Base-by-base conservation (phyloP, 2,113 vertebrate species). In the Pantherophis guttatus region DNA sequence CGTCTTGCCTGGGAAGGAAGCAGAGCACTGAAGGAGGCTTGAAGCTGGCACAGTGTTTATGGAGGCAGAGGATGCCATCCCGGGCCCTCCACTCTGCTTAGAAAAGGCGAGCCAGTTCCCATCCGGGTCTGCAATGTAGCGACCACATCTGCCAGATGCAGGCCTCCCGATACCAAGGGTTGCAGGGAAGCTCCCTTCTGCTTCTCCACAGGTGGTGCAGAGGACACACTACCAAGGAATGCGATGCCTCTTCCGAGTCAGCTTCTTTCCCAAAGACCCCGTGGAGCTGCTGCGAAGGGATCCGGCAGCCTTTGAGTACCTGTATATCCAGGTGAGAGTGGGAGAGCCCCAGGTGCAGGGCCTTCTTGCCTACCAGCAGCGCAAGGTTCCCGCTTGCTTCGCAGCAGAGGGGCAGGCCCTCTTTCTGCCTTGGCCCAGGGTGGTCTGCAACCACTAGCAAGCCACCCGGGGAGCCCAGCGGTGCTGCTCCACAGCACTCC, bases 261-360 rank as follows among this genome's bases (percentile, higher is more conserved):
- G 99, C 97, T 99, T 99, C 98, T 99, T 99, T 97, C 99, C 99
- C 95, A 99, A 99, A 97, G 99, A 99, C 95, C 99, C 99, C 0
- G 98, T 98, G 95, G 99, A 99, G 96, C 97, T 99, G 94, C 97
- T 99, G 92, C 98, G 97, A 95, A 98, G 98, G 87, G 99, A 99
- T 95, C 99, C 99, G 0, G 99, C 99, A 94, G 99, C 99, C 2
- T 99, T 99, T 3, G 99, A 99, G 97, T 99, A 99, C 96, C 98
- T 99, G 54, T 99, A 99, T 95, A 99, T 99, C 97, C 99, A 99
- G 98, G 99, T 99, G 94, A 88, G 93, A 24, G 8, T 0, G n/a
- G 29, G 3, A 70, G n/a, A 39, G 11, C 4, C 26, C 19, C 48
- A 55, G 55, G 1, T 1, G 1, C n/a, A 0, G 9, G 39, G 0